Conservation (phyloP, 2,888 invertebrate species). For the Linnaemya vulpina region DNA sequence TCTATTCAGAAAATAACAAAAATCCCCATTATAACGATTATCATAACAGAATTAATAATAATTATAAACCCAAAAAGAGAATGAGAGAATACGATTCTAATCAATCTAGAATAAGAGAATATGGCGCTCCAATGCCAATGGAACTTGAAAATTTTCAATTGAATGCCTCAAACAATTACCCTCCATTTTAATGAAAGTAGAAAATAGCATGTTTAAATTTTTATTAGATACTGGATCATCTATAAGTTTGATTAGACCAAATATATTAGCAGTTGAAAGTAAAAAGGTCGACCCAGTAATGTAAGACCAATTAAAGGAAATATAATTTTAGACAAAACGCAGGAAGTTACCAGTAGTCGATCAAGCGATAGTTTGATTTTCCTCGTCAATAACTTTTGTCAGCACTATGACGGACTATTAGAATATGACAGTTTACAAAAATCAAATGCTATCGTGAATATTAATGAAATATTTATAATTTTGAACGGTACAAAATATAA, state of each 20-base stretch:
- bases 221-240: not conserved
- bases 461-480: not conserved
- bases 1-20: not conserved
- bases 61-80: not conserved
- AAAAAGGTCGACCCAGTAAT: not conserved
- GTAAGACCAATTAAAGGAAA: no score
- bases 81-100: conserved; percentile 2
- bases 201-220: not conserved
- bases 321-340: not conserved
- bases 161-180: not conserved
- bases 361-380: not conserved
- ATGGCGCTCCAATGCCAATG: conserved; percentile 20
- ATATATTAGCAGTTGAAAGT: not conserved
- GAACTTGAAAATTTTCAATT: conserved; percentile 31
- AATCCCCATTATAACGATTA: not conserved
- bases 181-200: not conserved
- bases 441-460: no score
- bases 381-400: conserved; percentile 1
- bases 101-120: conserved; percentile 20
- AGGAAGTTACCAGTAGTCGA: conserved; percentile 1
- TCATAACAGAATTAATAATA: not conserved
- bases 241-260: conserved; percentile 1
- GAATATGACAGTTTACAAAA: no score
- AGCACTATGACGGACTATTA: no score
- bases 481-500: not conserved